These are phyloP conservation scores for Heliothis subflexa DNA, from an alignment of 1,140 invertebrate genomes.

Conservation along the genomic window DNA sequence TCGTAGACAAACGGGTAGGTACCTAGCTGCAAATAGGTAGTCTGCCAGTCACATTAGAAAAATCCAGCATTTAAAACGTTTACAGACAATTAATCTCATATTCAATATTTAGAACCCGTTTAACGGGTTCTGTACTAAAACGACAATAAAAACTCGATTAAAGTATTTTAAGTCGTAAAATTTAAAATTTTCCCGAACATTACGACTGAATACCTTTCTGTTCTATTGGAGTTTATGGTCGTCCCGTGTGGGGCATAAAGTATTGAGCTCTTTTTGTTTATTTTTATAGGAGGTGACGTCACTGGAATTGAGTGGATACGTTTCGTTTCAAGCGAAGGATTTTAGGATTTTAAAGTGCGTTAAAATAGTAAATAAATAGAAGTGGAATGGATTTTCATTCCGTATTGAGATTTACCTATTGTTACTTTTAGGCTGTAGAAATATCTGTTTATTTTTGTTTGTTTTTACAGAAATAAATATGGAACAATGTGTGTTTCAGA, in stretches of 20 bases:
- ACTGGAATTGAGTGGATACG: slow-evolving; percentile 1
- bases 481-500: no score
- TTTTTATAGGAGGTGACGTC: slow-evolving; percentile 48
- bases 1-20: no score
- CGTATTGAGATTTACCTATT: no score
- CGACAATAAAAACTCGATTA: slow-evolving; percentile 52
- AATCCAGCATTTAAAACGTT: slow-evolving; percentile 31
- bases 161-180: slow-evolving; percentile 54
- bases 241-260: slow-evolving; percentile 39
- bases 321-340: neutral
- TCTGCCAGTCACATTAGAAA: neutral
- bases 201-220: slow-evolving; percentile 46
- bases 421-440: no score
- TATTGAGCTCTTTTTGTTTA: slow-evolving; percentile 48
- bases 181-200: slow-evolving; percentile 49
- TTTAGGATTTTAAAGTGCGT: no score
- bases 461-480: no score
- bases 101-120: slow-evolving; percentile 49
- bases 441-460: no score
- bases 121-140: slow-evolving; percentile 48
- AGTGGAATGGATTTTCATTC: no score
- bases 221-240: slow-evolving; percentile 52
- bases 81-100: slow-evolving; percentile 47
- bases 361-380: no score
- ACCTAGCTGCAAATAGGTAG: no score